A percentile compares a stretch with the other conserved stretches of the same genome.
These are phyloP conservation scores for Oreocharis arfaki DNA, from an alignment of 2,113 vertebrate genomes.

Conservation along the genomic window DNA sequence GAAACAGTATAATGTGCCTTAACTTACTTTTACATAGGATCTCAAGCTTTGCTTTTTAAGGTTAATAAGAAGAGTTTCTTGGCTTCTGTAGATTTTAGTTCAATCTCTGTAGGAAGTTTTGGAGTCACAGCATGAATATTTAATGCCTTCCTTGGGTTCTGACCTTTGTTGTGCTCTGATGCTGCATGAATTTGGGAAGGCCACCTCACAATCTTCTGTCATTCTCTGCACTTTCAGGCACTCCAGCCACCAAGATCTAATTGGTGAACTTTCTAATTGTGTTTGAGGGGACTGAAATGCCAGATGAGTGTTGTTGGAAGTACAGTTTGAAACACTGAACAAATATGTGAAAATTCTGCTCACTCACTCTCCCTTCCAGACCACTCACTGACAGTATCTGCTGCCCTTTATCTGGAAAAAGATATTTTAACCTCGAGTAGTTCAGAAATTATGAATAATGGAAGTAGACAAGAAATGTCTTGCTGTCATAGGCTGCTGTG, in stretches of 20 bases:
- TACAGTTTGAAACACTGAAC: neutral
- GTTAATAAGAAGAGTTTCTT: neutral
- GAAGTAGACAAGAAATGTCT: neutral
- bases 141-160: neutral
- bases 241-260: neutral
- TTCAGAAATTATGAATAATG: neutral
- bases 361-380: neutral
- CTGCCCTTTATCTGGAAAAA: neutral
- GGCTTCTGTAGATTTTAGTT: neutral
- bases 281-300: neutral
- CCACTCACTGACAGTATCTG: neutral
- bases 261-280: neutral
- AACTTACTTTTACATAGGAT: neutral
- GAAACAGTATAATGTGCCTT: neutral
- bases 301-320: neutral
- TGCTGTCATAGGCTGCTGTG: neutral
- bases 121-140: neutral
- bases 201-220: neutral
- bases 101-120: neutral
- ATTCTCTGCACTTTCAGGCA: neutral
- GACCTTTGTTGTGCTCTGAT: neutral
- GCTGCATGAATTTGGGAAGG: neutral
- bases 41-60: neutral
- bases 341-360: neutral
- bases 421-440: neutral